Base-by-base conservation (phyloP, 2,113 vertebrate species). In the Chelonoidis abingdonii region DNA sequence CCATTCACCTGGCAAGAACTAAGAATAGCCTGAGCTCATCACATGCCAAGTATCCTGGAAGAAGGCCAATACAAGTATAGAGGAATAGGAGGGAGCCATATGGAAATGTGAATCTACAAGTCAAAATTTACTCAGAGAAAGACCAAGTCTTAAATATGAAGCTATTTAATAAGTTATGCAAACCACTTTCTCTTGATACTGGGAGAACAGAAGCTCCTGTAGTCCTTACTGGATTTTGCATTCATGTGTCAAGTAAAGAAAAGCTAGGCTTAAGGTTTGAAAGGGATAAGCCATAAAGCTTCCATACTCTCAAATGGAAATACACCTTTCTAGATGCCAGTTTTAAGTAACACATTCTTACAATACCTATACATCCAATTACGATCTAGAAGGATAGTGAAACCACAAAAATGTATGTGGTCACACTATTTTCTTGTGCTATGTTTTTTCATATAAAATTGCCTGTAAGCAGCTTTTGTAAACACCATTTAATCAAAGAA, bases 1-100 rank as follows among this genome's bases (percentile, higher is more conserved):
- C 84, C 81, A 88, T 95, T 75, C 78, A 96, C 35, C 31, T 89
- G 14, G 17, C 75, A 84, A 93, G 83, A 65, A 76, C 38, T 22
- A 27, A 38, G n/a, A 76, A 76, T 21, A 10, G 17, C 3, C 65
- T 72, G 65, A 72, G 35, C 17, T 47, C 41, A 27, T 27, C 75
- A 41, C 38, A 44, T 12, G 12, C 21, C 38, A 44, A 76, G 41
- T 21, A 24, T 13, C 41, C 24, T 78, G 11, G 12, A 78, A 47
- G 25, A 44, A 27, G 75, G 14, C 38, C 41, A 14, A 76, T 27
- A 8, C 38, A 47, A 29, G 25, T 47, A 47, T 14, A 25, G 11
- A 25, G 16, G 41, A 11, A 27, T 12, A 78, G 22, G 41, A 78
- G 75, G 41, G 44, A 78, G 24, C 25, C 41, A 44, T 78, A 47